Evolutionary conservation across 35 echinoderm and acorn worm genomes (phyloP).

Genomic region (Holothuria glaberrima): DNA sequence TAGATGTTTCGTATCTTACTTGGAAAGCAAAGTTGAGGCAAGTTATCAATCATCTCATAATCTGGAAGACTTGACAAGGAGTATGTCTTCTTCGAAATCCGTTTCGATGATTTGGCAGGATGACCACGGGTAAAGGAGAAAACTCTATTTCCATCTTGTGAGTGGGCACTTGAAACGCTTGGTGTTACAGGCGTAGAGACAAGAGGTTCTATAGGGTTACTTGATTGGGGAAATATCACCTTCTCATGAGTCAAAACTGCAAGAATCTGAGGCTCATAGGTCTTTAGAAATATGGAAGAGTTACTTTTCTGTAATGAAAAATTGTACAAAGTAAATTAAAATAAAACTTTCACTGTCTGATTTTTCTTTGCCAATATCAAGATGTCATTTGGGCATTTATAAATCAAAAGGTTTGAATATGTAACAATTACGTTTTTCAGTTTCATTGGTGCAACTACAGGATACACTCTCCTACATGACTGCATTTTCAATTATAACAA

Average conservation of each 20-base stretch:
- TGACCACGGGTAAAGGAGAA: not conserved
- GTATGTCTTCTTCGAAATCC: constrained; percentile 75
- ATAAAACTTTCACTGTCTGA: not conserved
- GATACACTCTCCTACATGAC: too few species aligned
- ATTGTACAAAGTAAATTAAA: not conserved
- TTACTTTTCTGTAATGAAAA: constrained; percentile 24
- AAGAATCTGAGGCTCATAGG: constrained; percentile 81
- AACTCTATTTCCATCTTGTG: not conserved
- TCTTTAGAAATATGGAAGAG: constrained; percentile 55
- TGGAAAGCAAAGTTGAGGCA: constrained; percentile 90
- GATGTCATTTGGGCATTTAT: too few species aligned
- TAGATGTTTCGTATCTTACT: constrained; percentile 61
- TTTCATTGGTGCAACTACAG: too few species aligned
- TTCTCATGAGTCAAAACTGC: constrained; percentile 78
- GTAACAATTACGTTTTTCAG: too few species aligned
- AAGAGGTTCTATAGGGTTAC: constrained; percentile 24
- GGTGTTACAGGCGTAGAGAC: constrained; percentile 17
- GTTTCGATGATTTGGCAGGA: constrained; percentile 28
- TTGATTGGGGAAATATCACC: constrained; percentile 80
- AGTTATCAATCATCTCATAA: constrained; percentile 87
- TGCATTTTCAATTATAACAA: too few species aligned
- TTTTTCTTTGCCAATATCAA: too few species aligned
- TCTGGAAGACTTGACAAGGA: constrained; percentile 66
- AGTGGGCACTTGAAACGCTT: not conserved
- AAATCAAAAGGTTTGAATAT: too few species aligned